phyloP scores from a whole-genome alignment of 2,113 vertebrate species.

The Grus americana region DNA sequence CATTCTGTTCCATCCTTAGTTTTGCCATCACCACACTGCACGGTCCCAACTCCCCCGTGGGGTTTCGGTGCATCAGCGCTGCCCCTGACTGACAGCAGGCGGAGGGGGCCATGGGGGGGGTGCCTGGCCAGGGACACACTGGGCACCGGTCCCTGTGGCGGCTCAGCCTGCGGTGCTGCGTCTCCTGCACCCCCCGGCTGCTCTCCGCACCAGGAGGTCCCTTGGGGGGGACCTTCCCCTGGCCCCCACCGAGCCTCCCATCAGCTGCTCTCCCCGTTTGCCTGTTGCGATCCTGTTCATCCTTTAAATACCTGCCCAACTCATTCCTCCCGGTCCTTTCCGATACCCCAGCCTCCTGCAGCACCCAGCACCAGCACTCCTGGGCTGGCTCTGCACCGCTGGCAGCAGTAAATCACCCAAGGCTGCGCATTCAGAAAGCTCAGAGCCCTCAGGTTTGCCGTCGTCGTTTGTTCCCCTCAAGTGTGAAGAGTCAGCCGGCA shows the following conservation, averaged over 20 bases:
- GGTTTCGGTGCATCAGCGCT: not conserved
- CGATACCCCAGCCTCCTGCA: not conserved
- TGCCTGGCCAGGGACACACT: accelerated
- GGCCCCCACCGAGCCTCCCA: not conserved
- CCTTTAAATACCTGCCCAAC: accelerated
- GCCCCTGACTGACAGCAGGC: not conserved
- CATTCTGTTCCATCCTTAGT: too few relatives aligned
- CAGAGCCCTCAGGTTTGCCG: not conserved
- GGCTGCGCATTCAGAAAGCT: accelerated
- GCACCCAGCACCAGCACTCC: not conserved
- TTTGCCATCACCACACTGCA: not conserved
- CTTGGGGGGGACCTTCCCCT: not conserved
- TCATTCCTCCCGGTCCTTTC: not conserved
- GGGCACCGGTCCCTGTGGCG: accelerated
- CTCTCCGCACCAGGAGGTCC: accelerated
- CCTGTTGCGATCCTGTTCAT: not conserved
- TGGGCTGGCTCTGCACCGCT: not conserved
- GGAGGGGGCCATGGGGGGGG: accelerated
- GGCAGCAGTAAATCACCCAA: not conserved
- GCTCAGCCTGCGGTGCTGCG: not conserved
- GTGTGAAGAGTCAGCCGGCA: not conserved
- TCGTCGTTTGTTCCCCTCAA: not conserved
- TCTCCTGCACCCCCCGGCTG: not conserved
- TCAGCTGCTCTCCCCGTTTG: not conserved
- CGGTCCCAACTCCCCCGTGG: accelerated